A percentile compares a stretch with the other conserved stretches of the same genome.
Evolutionary conservation across 2,113 vertebrate genomes (phyloP).

Genomic region (Dunckerocampus dactyliophorus): DNA sequence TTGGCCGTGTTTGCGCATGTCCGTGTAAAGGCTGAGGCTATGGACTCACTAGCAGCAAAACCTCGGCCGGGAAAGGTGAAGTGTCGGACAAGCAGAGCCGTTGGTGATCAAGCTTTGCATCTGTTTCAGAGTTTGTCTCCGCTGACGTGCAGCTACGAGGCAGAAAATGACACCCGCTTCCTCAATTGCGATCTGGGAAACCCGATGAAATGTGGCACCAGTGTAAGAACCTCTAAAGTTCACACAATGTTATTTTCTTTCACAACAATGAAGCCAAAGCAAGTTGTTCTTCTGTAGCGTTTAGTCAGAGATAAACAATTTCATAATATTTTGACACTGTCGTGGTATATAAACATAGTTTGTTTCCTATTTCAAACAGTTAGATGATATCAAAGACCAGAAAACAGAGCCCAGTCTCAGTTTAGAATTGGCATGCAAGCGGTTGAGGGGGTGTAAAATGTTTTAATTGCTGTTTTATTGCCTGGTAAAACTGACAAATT

Average conservation of each 20-base stretch:
- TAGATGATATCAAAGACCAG: background rate
- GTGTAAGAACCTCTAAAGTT: conserved; percentile 65
- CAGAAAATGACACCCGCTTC: conserved; percentile 75
- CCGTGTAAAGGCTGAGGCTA: too few relatives aligned
- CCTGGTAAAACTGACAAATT: background rate
- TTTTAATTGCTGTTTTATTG: background rate
- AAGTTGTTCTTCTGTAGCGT: background rate
- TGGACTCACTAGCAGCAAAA: too few relatives aligned
- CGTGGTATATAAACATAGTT: conserved; percentile 1
- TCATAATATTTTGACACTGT: background rate
- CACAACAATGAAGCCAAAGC: background rate
- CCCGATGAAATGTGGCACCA: conserved; percentile 81
- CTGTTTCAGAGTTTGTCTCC: conserved; percentile 71
- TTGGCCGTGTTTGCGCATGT: too few relatives aligned
- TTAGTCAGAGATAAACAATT: conserved; percentile 1
- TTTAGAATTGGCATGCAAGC: background rate
- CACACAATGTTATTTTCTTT: conserved; percentile 1
- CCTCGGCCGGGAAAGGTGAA: too few relatives aligned
- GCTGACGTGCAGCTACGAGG: conserved; percentile 77
- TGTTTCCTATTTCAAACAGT: background rate
- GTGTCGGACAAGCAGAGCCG: background rate
- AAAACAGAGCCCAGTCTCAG: background rate
- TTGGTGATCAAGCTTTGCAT: conserved; percentile 13
- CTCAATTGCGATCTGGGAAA: conserved; percentile 83
- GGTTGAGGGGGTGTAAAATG: background rate